Conservation (phyloP, 2,797 vertebrate genomes). For the Neoniphon sammara region DNA sequence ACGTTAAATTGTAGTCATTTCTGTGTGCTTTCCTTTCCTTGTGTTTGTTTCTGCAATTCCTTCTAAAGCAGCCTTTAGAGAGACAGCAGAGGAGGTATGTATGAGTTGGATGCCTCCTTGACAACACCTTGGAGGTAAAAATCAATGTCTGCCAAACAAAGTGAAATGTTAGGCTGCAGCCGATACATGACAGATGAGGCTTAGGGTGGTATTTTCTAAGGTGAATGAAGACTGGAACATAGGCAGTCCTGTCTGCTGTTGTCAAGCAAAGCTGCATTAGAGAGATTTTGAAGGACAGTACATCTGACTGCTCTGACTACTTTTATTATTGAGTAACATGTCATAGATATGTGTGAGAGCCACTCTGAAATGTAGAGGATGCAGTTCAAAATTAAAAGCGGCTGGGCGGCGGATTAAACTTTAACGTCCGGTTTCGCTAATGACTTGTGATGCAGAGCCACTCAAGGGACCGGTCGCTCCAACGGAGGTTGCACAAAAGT, state of each 20-base stretch:
- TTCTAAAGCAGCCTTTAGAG: slow-evolving; percentile 66
- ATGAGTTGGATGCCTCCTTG: slow-evolving; percentile 77
- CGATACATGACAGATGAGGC: slow-evolving; percentile 79
- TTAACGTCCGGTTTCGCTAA: slow-evolving; percentile 68
- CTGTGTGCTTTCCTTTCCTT: slow-evolving; percentile 29
- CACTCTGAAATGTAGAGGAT: slow-evolving; percentile 38
- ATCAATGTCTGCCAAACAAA: slow-evolving; percentile 83
- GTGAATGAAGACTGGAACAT: slow-evolving; percentile 74
- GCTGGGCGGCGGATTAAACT: slow-evolving; percentile 58
- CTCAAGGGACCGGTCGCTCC: slow-evolving; percentile 53
- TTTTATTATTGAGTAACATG: slow-evolving; percentile 75
- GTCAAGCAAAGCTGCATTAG: slow-evolving; percentile 71
- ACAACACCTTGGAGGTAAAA: slow-evolving; percentile 82
- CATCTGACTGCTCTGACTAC: slow-evolving; percentile 66
- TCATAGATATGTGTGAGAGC: slow-evolving; percentile 49
- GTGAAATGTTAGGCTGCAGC: slow-evolving; percentile 80
- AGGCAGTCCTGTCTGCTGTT: slow-evolving; percentile 70
- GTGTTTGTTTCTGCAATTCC: slow-evolving; percentile 49
- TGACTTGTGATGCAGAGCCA: slow-evolving; percentile 61
- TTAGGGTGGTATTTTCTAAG: slow-evolving; percentile 76
- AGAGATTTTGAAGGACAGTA: slow-evolving; percentile 75
- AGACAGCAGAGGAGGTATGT: slow-evolving; percentile 63
- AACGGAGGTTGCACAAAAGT: slow-evolving; percentile 40
- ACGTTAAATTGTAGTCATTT: slow-evolving; percentile 56
- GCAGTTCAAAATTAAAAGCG: slow-evolving; percentile 52